Percentiles rank a stretch among this genome's conserved stretches.
Conservation (phyloP, 2,888 invertebrate genomes). For the Graphium colonna region DNA sequence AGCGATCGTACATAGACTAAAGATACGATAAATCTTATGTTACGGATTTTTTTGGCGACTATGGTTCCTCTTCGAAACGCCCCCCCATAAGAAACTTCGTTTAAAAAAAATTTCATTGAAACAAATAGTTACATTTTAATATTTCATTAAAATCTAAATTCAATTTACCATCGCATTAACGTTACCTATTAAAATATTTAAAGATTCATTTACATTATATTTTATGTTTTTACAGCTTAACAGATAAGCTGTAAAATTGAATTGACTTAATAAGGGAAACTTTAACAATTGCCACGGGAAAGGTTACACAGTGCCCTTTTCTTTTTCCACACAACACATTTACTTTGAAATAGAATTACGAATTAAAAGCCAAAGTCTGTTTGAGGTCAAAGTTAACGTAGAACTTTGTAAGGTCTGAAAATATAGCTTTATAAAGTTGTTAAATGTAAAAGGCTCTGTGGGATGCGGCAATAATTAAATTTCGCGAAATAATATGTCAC, state of each 20-base stretch:
- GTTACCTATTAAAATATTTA: too few relatives aligned
- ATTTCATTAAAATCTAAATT: too few relatives aligned
- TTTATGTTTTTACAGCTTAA: neutral
- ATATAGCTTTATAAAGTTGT: too few relatives aligned
- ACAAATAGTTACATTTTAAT: too few relatives aligned
- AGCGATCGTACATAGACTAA: too few relatives aligned
- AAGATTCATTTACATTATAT: too few relatives aligned
- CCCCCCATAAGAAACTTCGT: too few relatives aligned
- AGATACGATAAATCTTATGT: too few relatives aligned
- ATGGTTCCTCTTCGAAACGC: too few relatives aligned
- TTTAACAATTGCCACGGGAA: neutral
- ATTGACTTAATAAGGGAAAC: neutral
- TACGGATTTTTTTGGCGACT: too few relatives aligned
- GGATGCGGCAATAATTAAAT: neutral
- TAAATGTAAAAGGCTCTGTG: constrained; percentile 6
- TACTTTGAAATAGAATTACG: constrained; percentile 15
- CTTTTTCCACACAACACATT: constrained; percentile 18
- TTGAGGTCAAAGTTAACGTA: constrained; percentile 9
- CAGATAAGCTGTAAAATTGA: neutral
- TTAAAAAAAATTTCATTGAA: too few relatives aligned
- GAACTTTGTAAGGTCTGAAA: neutral
- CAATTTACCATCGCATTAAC: too few relatives aligned
- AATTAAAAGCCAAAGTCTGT: constrained; percentile 13
- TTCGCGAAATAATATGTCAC: neutral
- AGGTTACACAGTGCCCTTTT: neutral